Evolutionary conservation across 2,113 vertebrate species (phyloP).

Genomic region (Cariama cristata): DNA sequence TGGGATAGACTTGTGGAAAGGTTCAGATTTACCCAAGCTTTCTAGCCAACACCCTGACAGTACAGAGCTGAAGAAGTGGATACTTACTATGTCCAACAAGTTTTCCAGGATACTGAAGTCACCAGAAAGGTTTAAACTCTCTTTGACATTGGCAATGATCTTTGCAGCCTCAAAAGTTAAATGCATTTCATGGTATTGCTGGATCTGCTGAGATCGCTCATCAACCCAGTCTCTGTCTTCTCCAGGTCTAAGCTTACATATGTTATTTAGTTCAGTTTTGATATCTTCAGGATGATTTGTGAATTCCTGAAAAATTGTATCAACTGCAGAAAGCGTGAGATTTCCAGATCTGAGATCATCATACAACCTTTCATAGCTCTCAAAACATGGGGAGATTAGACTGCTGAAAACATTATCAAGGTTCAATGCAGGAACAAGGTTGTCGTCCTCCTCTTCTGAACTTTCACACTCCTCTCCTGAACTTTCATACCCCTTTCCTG

Average conservation of each 20-base stretch:
- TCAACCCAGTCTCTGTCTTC: conserved; percentile 77
- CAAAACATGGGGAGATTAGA: conserved; percentile 74
- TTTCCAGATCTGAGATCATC: conserved; percentile 74
- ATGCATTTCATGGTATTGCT: conserved; percentile 89
- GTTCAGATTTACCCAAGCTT: neutral
- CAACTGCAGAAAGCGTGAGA: conserved; percentile 80
- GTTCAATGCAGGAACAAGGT: neutral
- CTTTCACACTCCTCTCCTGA: neutral
- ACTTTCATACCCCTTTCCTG: neutral
- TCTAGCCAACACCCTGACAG: neutral
- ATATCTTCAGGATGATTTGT: conserved; percentile 76
- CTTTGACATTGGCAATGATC: conserved; percentile 81
- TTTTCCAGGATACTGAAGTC: conserved; percentile 78
- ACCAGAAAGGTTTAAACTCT: conserved; percentile 82
- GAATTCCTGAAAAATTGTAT: conserved; percentile 78
- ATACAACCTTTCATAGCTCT: conserved; percentile 69
- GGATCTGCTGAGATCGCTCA: conserved; percentile 83
- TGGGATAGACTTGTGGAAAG: neutral
- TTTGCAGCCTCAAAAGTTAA: conserved; percentile 81
- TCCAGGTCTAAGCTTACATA: conserved; percentile 65
- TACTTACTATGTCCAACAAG: conserved; percentile 44
- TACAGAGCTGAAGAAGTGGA: neutral
- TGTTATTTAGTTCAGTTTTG: conserved; percentile 67
- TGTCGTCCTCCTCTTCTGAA: neutral
- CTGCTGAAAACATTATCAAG: neutral